Base-by-base conservation (phyloP, 2,888 invertebrate genomes). In the Drosophila falleni region DNA sequence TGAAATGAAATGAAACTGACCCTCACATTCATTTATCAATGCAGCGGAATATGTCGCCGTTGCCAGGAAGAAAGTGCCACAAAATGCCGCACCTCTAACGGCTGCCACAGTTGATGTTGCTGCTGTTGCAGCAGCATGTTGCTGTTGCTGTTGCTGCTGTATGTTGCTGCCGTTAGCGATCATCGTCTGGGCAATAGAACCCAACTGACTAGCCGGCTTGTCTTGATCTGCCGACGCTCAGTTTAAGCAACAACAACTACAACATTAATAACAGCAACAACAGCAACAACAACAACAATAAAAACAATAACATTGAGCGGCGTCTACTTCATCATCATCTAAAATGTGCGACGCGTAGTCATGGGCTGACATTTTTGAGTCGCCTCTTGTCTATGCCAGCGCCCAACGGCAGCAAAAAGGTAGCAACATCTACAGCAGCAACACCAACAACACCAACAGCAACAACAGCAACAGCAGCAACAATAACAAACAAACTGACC, bases 21-120 rank as follows among this genome's bases (percentile, higher is more conserved):
- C 84, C 89, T 89, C 89, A 82, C 89, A 86, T 86, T 86, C 89
- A 86, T 86, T 86, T 86, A 89, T 89, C 86, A 86, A 88, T 78
- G 82, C 77, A 62, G 59, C 53, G 53, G 74, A 88, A 88, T 86
- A 64, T 88, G 84, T 86, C 86, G 80, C 83, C 71, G 71, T 55
- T 50, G 73, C 71, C 63, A 74, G 58, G 71, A 78, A 80, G 78
- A 78, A 78, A 78, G 78, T 78, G 78, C 64, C 66, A 60, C 51
- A 51, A 51, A 37, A 64, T 42, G 75, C 68, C 69, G 61, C 78
- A 78, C 81, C 78, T 81, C 75, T 62, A 67, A 76, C 59, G 42
- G 62, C 33, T 51, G 75, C 60, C 35, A 54, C 46, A 71, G 65
- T 58, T 72, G 74, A 61, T 66, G 64, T 63, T 49, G 67, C 26